Base-by-base conservation (phyloP, 2,797 vertebrate genomes). In the Aldrovandia affinis region DNA sequence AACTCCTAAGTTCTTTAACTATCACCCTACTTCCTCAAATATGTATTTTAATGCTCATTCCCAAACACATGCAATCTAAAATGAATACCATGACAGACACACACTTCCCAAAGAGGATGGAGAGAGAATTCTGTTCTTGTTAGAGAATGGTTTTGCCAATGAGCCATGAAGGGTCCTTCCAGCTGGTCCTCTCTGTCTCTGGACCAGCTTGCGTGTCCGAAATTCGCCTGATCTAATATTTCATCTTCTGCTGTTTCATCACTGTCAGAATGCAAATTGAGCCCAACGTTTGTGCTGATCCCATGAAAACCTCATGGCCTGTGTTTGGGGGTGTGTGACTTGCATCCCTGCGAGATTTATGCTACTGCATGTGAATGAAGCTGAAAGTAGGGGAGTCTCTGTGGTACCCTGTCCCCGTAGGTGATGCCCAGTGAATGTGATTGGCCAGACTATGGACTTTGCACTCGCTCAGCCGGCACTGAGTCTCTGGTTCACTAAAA, bases 241-340 rank as follows among this genome's bases (percentile, higher is more conserved):
- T 42, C 68, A 73, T 30, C 68, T 73, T 73, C 68, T 39, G 68
- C 30, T 33, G 33, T 73, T 22, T 42, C 20, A 22, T 73, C 36
- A 79, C 25, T 79, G 25, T 79, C n/a, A 50, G 9, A 79, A 79
- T 50, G 50, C 52, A 79, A 79, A 54, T 52, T 50, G 44, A 52
- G 77, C 77, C 12, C 10, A 79, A 8, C 44, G 7, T 39, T 73
- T 73, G 68, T 22, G 68, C 68, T 73, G 68, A 73, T 73, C 68
- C 68, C 68, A 73, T 42, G 5, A 73, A 73, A 73, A 18, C 14
- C 3, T 73, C 68, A 36, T 73, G 36, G 68, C 36, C 68, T 42
- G 20, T 20, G 20, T 1, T 20, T 73, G 15, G 39, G 68, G 68
- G 9, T 30, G 15, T 73, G 68, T 42, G 36, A 22, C 30, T 18